These are phyloP conservation scores for Eupithecia pulchellata DNA, from an alignment of 2,888 invertebrate species.

Conservation along the genomic window DNA sequence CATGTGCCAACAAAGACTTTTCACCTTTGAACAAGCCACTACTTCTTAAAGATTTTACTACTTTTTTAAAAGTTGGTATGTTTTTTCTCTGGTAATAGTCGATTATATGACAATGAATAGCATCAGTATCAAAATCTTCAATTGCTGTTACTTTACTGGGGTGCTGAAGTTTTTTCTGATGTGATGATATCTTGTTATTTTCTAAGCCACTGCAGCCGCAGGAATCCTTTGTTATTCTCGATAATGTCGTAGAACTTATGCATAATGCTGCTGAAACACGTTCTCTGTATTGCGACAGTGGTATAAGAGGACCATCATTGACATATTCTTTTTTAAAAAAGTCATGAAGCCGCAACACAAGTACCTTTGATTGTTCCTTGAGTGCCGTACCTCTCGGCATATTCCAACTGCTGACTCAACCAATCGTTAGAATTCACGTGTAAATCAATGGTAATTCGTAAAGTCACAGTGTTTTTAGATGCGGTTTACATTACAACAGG, in stretches of 20 bases:
- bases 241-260: background rate
- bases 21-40: background rate
- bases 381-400: background rate
- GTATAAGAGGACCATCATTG: background rate
- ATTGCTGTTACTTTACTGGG: background rate
- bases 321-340: background rate
- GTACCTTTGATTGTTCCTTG: background rate
- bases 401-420: background rate
- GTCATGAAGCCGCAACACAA: conserved; percentile 3
- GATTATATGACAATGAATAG: conserved; percentile 3
- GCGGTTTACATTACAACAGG: no score
- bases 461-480: background rate
- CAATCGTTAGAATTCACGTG: background rate
- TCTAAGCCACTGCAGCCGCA: background rate
- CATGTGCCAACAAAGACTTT: background rate
- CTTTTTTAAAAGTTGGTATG: conserved; percentile 10
- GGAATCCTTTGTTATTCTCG: background rate
- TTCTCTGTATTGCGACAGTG: background rate
- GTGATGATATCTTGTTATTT: background rate
- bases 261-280: conserved; percentile 3
- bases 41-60: background rate
- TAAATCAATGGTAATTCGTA: background rate
- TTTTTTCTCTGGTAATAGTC: background rate
- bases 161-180: background rate
- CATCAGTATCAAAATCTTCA: background rate